Percentiles rank a stretch among this genome's conserved stretches.
phyloP scores from a whole-genome alignment of 1,140 invertebrate genomes.

The Diploscapter pachys region DNA sequence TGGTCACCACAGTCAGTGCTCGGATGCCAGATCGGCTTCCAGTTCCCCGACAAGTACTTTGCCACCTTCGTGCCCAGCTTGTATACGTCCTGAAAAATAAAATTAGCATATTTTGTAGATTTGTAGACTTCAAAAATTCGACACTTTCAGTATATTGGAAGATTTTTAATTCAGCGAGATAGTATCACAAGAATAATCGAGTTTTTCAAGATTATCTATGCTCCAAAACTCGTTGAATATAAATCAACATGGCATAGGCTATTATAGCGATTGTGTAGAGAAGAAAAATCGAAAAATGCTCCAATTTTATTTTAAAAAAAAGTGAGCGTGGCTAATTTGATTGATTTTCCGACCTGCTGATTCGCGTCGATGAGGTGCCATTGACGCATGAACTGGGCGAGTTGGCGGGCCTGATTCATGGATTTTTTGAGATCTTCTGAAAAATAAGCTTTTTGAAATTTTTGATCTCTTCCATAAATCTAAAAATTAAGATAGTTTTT shows the following conservation, averaged over 20 bases:
- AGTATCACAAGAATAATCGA: no score
- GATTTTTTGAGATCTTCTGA: no score
- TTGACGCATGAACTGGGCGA: conserved; percentile 39
- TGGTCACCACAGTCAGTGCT: conserved; percentile 58
- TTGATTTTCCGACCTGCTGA: conserved; percentile 41
- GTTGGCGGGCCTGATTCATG: no score
- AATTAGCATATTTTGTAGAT: background rate
- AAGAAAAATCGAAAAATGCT: background rate
- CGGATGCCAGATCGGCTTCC: conserved; percentile 57
- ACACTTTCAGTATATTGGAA: no score
- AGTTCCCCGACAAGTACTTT: conserved; percentile 42
- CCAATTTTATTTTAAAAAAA: conserved; percentile 11
- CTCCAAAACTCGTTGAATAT: conserved; percentile 1
- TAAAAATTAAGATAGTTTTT: conserved; percentile 7
- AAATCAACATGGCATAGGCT: conserved; percentile 5
- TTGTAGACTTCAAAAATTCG: background rate
- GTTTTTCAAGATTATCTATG: background rate
- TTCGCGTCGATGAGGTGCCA: conserved; percentile 57
- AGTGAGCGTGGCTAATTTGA: no score
- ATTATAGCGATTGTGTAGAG: background rate
- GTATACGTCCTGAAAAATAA: conserved; percentile 45
- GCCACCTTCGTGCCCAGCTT: conserved; percentile 55
- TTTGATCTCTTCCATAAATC: no score
- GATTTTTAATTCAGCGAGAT: no score
- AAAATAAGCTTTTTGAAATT: no score